Percentiles rank a stretch among this genome's conserved stretches.
Conservation (phyloP, 2,888 invertebrate genomes). For the Meghimatium bilineatum region DNA sequence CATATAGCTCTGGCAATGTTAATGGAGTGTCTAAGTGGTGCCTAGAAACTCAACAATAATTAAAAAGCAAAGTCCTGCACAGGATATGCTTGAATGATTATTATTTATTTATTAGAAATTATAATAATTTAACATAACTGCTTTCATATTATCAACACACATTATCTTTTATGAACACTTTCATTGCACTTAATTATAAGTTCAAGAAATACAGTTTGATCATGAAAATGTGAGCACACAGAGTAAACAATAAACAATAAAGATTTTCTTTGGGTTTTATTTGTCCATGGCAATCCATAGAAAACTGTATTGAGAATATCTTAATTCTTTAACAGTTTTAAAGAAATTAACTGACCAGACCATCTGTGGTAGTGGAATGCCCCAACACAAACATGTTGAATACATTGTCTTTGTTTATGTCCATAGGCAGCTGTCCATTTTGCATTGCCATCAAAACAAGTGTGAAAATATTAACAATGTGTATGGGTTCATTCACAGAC, state of each 20-base stretch:
- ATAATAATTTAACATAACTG: not conserved
- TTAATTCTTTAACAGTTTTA: not conserved
- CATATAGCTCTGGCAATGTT: no score
- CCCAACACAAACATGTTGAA: not conserved
- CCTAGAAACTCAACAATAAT: no score
- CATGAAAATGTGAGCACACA: slow-evolving; percentile 1
- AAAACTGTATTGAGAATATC: slow-evolving; percentile 4
- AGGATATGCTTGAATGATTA: no score
- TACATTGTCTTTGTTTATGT: not conserved
- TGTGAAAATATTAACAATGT: not conserved
- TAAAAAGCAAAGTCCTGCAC: no score
- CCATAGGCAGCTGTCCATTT: not conserved
- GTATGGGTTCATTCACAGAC: not conserved
- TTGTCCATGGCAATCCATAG: not conserved
- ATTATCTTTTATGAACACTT: slow-evolving; percentile 3
- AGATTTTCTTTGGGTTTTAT: slow-evolving; percentile 25
- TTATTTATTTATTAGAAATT: not conserved
- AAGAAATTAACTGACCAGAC: slow-evolving; percentile 1
- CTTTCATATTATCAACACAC: slow-evolving; percentile 9
- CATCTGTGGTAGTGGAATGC: slow-evolving; percentile 23
- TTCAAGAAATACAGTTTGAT: slow-evolving; percentile 3
- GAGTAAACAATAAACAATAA: not conserved
- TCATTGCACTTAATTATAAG: slow-evolving; percentile 14
- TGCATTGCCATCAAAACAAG: not conserved
- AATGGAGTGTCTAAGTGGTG: no score